phyloP scores from a whole-genome alignment of 2,888 invertebrate genomes.

The Epinotia demarniana region DNA sequence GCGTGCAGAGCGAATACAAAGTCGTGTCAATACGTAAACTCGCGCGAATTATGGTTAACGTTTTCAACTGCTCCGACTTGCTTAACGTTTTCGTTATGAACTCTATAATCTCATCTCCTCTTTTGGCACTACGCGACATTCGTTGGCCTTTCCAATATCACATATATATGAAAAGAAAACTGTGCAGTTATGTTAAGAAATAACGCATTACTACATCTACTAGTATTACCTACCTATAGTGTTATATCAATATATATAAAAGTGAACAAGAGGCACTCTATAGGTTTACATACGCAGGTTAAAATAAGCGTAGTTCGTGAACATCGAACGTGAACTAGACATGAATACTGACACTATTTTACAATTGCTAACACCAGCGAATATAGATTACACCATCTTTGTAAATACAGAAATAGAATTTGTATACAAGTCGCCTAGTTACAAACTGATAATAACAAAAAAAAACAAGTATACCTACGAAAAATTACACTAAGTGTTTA shows the following conservation, averaged over 20 bases:
- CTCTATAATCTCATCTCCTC: slow-evolving; percentile 44
- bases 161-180: slow-evolving; percentile 57
- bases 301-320: slow-evolving; percentile 81
- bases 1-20: slow-evolving; percentile 2
- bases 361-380: slow-evolving; percentile 61
- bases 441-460: slow-evolving; percentile 56
- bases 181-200: slow-evolving; percentile 70
- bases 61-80: slow-evolving; percentile 11
- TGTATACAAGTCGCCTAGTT: slow-evolving; percentile 55
- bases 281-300: slow-evolving; percentile 83
- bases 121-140: slow-evolving; percentile 78
- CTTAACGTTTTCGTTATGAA: slow-evolving; percentile 14
- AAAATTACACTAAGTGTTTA: slow-evolving; percentile 71
- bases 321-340: slow-evolving; percentile 72
- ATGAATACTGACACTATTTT: slow-evolving; percentile 64
- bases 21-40: not conserved
- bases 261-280: slow-evolving; percentile 85
- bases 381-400: slow-evolving; percentile 55
- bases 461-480: slow-evolving; percentile 57
- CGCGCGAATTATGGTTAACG: slow-evolving; percentile 2
- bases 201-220: slow-evolving; percentile 64
- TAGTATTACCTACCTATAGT: slow-evolving; percentile 73
- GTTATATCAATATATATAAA: slow-evolving; percentile 84
- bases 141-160: slow-evolving; percentile 63
- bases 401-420: slow-evolving; percentile 52